phyloP scores from a whole-genome alignment of 92 coral and sea anemone genomes.

The Palythoa grandiflora region DNA sequence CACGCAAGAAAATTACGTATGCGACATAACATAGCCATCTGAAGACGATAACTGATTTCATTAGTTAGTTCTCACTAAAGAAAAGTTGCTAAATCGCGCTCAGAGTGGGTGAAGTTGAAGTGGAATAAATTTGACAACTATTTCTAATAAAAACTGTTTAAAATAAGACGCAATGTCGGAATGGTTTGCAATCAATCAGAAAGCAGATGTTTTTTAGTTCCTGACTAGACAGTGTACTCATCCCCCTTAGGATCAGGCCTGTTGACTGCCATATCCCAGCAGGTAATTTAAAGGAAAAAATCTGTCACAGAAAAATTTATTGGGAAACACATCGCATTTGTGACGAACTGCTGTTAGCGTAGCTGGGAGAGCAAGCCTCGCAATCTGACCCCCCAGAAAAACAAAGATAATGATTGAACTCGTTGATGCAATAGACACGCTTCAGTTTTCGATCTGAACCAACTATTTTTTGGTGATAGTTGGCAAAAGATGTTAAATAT shows the following conservation, averaged over 20 bases:
- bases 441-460: neutral
- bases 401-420: neutral
- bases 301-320: neutral
- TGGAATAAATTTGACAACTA: neutral
- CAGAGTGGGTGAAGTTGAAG: neutral
- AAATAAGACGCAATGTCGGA: neutral
- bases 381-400: conserved; percentile 22
- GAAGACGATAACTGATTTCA: conserved; percentile 38
- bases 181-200: neutral
- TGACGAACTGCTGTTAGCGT: conserved; percentile 19
- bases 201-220: conserved; percentile 34
- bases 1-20: neutral
- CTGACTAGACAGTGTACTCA: neutral
- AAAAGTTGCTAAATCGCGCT: conserved; percentile 12
- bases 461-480: neutral
- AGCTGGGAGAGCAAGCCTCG: neutral
- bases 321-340: neutral
- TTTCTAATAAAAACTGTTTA: neutral
- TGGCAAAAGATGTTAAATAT: neutral
- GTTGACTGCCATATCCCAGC: conserved; percentile 35
- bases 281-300: conserved; percentile 26
- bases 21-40: neutral
- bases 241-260: conserved; percentile 8
- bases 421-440: conserved; percentile 15
- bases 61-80: conserved; percentile 20